phyloP scores from a whole-genome alignment of 2,113 vertebrate genomes.

The zebrafish (Danio rerio) region DNA sequence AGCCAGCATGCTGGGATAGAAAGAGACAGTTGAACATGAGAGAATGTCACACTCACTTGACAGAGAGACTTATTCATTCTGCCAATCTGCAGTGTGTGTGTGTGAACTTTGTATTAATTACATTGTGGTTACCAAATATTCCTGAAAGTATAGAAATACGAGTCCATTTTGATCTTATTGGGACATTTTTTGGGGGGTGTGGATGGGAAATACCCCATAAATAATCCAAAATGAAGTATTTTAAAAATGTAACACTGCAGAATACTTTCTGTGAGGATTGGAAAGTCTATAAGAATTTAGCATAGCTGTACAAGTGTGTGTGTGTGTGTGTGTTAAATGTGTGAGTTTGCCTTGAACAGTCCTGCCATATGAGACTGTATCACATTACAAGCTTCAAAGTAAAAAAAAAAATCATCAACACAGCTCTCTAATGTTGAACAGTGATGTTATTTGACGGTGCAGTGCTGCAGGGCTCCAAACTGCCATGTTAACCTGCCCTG shows the following conservation, averaged over 20 bases:
- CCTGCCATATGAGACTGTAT: neutral
- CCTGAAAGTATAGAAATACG: no score
- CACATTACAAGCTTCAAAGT: constrained; percentile 16
- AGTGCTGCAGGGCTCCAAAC: neutral
- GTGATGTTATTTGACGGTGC: constrained; percentile 24
- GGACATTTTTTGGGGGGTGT: no score
- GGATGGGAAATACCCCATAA: no score
- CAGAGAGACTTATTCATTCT: constrained; percentile 9
- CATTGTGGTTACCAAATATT: no score
- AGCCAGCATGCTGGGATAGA: constrained; percentile 75
- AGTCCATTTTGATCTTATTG: no score
- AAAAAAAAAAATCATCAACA: constrained; percentile 45
- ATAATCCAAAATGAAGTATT: no score
- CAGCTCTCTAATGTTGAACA: constrained; percentile 18
- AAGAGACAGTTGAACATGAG: constrained; percentile 21
- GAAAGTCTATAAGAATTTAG: no score
- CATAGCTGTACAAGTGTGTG: neutral
- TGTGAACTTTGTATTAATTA: neutral
- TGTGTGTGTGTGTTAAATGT: constrained; percentile 19
- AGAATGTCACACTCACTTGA: constrained; percentile 22
- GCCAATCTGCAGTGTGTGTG: constrained; percentile 11
- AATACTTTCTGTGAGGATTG: no score
- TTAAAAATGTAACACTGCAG: no score
- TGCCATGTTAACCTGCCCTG: constrained; percentile 26
- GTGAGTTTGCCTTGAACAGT: neutral